These are phyloP conservation scores for Drosophila kikkawai DNA, from an alignment of 1,140 invertebrate species.

Conservation along the genomic window DNA sequence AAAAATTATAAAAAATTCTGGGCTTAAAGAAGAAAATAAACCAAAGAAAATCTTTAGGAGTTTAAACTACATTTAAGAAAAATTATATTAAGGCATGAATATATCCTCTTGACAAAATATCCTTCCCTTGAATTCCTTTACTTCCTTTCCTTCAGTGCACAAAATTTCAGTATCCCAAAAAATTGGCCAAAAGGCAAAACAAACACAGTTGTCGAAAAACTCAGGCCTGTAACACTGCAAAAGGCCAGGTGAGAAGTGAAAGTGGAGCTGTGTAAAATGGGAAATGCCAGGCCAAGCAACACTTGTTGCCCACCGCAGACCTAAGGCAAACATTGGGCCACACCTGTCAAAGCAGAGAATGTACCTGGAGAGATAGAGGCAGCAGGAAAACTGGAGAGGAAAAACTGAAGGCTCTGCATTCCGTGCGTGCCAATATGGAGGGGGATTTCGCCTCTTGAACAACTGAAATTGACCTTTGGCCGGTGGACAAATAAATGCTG, in stretches of 20 bases:
- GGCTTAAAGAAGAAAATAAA: too few species aligned
- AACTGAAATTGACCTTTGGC: conserved; percentile 77
- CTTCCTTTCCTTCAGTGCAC: background rate
- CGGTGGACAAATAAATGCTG: conserved; percentile 30
- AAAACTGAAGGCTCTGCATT: conserved; percentile 41
- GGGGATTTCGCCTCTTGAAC: background rate
- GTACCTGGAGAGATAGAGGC: background rate
- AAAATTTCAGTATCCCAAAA: background rate
- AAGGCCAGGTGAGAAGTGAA: background rate
- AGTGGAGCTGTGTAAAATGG: conserved; percentile 14
- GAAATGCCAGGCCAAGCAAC: conserved; percentile 21
- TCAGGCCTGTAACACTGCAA: background rate
- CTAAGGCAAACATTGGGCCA: conserved; percentile 41
- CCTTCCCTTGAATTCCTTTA: too few species aligned
- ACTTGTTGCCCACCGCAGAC: conserved; percentile 65
- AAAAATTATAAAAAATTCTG: background rate
- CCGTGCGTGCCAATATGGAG: conserved; percentile 51
- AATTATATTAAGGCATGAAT: too few species aligned
- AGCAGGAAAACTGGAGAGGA: conserved; percentile 2
- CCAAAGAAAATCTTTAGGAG: too few species aligned
- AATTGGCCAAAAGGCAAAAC: conserved; percentile 3
- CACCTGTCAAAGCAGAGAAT: conserved; percentile 38
- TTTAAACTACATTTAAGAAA: too few species aligned
- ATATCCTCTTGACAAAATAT: too few species aligned
- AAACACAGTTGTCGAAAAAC: conserved; percentile 35